Base-by-base conservation (phyloP, 1,140 invertebrate species). In the Ephestia elutella region DNA sequence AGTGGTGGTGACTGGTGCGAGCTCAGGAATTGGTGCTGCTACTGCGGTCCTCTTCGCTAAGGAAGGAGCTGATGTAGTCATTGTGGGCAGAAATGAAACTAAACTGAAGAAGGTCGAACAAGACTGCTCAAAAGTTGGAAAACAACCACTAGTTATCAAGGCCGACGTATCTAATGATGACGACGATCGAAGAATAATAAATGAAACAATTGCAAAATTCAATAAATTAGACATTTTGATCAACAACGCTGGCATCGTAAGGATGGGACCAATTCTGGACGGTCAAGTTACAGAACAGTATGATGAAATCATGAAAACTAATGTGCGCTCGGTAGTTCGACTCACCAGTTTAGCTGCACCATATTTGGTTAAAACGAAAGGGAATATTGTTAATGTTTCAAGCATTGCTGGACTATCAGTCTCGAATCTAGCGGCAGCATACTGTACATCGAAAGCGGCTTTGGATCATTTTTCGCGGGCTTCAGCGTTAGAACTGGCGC, bases 401-500 rank as follows among this genome's bases (percentile, higher is more conserved):
- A 44, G 38, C 15, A 9, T 44, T n/a, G 38, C 38, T n/a, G 38
- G 38, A 44, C 15, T 2, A 2, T 2, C 15, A 11, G 10, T n/a
- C 11, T 44, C 7, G 2, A 7, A 25, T 25, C 21, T 3, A 25
- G 2, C 21, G 21, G 21, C 21, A 25, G 21, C 21, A 44, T 95
- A 96, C 66, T 91, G 90, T 65, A 92, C 94, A 84, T 94, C 92
- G 25, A 95, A 96, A 87, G 82, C 93, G 55, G 93, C 93, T 7
- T 56, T 96, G 8, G 93, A 95, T 81, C 93, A 95, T 68, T 89
- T 96, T 35, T 95, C 94, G 3, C 81, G 91, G 62, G 93, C 91
- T 50, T 59, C 85, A 19, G 91, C 91, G 18, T 86, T 93, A 68
- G 93, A 93, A 75, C 78, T 94, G 20, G 92, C 91, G 18, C 51